Evolutionary conservation across 1,140 invertebrate genomes (phyloP), one percentile per base, ranked within the genome.

Genomic region (Hypothenemus hampei): DNA sequence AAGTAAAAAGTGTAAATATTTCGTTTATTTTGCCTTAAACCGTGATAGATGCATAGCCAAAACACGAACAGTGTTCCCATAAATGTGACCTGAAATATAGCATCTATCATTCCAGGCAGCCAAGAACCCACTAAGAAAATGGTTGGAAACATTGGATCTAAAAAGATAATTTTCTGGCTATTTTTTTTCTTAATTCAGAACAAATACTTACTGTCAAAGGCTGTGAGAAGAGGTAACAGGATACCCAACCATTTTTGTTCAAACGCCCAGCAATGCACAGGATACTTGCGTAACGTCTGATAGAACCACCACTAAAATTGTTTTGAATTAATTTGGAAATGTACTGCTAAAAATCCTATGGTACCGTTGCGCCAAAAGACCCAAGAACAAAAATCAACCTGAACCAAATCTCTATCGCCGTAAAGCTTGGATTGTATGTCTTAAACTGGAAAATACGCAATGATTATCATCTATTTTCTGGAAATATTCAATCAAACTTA

Each of bases 401-500:
- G 68, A 97, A 94, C 91, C 93, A 97, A 52, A 97, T 93, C 77
- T 97, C 93, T 65, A 97, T 86, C 75, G 95, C 91, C 7, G 93
- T 97, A 68, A 97, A 98, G 0, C 85, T 85, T 41, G 93, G 89
- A 73, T 96, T 97, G 73, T 95, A 97, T 8, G 86, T 93, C 72
- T 94, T 94, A 69, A 97, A 96, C 93, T 97, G 78, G 57, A 83
- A 84, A 67, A 49, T n/a, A 48, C 2, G 19, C 13, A 22, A 21
- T 8, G 13, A 23, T 22, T 39, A n/a, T n/a, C n/a, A n/a, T n/a
- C n/a, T n/a, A n/a, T n/a, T n/a, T 10, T 35, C 41, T 13, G 10
- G 43, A 41, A 41, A 11, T 20, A 21, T 29, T 4, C 11, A 16
- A 26, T 10, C 0, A 21, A 22, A 87, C 89, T 90, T 74, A 96